Percentiles rank a stretch among this genome's conserved stretches.
phyloP scores from a whole-genome alignment of 2,888 invertebrate species.

The Tetropium fuscum region DNA sequence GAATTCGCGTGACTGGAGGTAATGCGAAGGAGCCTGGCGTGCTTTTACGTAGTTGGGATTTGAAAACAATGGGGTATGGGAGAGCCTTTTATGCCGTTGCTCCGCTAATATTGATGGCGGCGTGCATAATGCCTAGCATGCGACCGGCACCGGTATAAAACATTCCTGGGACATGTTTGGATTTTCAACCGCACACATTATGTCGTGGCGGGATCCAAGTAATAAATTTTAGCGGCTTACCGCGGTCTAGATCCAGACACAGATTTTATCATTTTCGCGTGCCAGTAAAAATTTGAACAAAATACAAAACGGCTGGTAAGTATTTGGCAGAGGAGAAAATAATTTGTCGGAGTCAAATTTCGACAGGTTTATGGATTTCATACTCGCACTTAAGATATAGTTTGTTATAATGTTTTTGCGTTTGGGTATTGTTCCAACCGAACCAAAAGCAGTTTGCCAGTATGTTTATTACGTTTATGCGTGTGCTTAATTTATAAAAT shows the following conservation, averaged over 20 bases:
- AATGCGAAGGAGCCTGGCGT: slow-evolving; percentile 37
- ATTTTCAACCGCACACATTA: slow-evolving; percentile 23
- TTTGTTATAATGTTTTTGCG: too few species aligned
- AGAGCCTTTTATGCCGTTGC: slow-evolving; percentile 31
- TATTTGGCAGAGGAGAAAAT: too few species aligned
- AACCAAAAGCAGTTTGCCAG: too few species aligned
- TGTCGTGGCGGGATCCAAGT: neutral
- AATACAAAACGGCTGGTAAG: too few species aligned
- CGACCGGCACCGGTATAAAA: slow-evolving; percentile 31
- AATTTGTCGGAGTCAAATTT: too few species aligned
- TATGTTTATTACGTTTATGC: too few species aligned
- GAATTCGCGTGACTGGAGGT: slow-evolving; percentile 44
- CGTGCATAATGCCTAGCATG: slow-evolving; percentile 34
- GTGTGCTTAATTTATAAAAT: too few species aligned
- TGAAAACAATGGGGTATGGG: slow-evolving; percentile 32
- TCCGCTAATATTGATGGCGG: slow-evolving; percentile 34
- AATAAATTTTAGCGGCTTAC: neutral
- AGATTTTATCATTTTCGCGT: neutral
- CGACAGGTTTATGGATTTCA: too few species aligned
- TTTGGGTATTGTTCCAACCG: too few species aligned
- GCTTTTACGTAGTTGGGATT: slow-evolving; percentile 42
- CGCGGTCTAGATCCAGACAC: neutral
- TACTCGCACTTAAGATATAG: too few species aligned
- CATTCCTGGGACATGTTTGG: slow-evolving; percentile 41
- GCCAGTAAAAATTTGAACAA: too few species aligned